A percentile compares a stretch with the other conserved stretches of the same genome.
Evolutionary conservation across 2,113 vertebrate genomes (phyloP).

Genomic region (Mesembrinibis cayennensis): DNA sequence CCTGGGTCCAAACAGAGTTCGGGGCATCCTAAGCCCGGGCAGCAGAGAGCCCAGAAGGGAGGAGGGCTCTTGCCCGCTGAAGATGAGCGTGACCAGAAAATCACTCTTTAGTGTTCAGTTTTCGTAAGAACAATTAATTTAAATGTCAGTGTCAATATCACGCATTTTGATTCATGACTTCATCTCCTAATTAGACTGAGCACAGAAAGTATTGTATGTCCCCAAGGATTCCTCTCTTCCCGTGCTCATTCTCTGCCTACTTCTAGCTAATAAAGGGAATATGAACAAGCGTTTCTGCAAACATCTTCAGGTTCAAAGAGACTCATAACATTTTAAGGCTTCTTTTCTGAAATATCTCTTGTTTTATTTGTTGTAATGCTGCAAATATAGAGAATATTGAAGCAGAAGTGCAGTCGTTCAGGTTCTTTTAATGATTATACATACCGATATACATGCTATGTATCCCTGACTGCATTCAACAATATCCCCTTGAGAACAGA

Average conservation of each 20-base stretch:
- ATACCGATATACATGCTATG: fast-evolving
- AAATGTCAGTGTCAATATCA: neutral
- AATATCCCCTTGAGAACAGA: neutral
- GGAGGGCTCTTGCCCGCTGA: neutral
- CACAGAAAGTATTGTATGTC: neutral
- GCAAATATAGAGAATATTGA: neutral
- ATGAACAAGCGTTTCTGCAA: neutral
- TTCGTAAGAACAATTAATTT: neutral
- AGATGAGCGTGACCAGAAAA: neutral
- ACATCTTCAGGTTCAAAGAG: neutral
- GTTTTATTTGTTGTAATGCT: neutral
- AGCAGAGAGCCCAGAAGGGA: neutral
- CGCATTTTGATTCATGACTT: neutral
- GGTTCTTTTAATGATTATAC: neutral
- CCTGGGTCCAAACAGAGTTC: neutral
- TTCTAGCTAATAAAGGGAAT: neutral
- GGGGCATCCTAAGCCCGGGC: neutral
- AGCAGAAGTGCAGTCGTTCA: neutral
- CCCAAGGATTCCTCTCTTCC: neutral
- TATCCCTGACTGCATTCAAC: neutral
- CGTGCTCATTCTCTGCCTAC: neutral
- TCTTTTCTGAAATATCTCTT: neutral
- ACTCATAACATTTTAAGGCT: neutral
- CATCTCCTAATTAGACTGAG: neutral
- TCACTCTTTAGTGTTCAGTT: neutral